These are phyloP conservation scores for Kryphioiulus occultus DNA, from an alignment of 2,888 invertebrate species.

Conservation along the genomic window DNA sequence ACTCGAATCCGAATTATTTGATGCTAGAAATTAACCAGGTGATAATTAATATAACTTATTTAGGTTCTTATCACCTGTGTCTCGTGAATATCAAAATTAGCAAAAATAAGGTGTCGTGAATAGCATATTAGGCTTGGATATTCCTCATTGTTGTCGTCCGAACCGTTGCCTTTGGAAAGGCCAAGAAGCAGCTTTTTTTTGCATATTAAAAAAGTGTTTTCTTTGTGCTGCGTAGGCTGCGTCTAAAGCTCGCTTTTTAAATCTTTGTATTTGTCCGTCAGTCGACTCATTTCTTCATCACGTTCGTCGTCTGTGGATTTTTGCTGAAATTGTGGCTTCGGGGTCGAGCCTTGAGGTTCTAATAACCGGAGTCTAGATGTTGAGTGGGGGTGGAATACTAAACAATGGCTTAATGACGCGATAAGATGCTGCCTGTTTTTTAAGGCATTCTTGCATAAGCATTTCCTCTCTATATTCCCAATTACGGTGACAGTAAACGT, in stretches of 20 bases:
- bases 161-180: conserved; percentile 32
- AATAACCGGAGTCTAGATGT: not conserved
- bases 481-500: conserved; percentile 29
- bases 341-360: not conserved
- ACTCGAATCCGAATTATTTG: not conserved
- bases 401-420: conserved; percentile 24
- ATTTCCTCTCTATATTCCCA: conserved; percentile 13
- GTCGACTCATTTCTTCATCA: not conserved
- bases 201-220: conserved; percentile 27
- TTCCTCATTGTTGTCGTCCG: not conserved
- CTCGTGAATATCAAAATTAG: conserved; percentile 11
- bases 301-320: not conserved
- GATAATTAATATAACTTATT: conserved; percentile 21
- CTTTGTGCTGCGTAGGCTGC: not conserved
- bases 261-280: not conserved
- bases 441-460: not conserved
- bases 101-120: conserved; percentile 36
- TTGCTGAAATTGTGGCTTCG: not conserved
- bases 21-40: not conserved
- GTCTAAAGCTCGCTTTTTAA: conserved; percentile 3
- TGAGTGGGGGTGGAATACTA: conserved; percentile 36
- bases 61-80: not conserved
- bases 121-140: conserved; percentile 32
- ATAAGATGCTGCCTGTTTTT: conserved; percentile 28
- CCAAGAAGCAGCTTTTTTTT: not conserved